These are phyloP conservation scores for Dascyllus trimaculatus DNA, from an alignment of 2,113 vertebrate genomes.

Conservation along the genomic window DNA sequence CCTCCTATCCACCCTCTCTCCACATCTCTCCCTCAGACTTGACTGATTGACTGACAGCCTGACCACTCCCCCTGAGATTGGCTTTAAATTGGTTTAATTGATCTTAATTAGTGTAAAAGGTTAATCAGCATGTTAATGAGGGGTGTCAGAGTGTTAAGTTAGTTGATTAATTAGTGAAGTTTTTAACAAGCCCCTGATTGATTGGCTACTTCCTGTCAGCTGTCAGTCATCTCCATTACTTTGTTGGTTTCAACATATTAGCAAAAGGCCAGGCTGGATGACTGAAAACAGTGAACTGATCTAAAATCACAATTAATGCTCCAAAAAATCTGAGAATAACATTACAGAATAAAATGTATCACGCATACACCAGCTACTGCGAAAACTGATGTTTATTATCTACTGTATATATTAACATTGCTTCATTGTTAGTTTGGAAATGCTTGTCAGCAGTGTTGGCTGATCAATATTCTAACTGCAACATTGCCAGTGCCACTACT, in stretches of 20 bases:
- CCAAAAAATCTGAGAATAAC: neutral
- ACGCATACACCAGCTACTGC: neutral
- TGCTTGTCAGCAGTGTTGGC: conserved; percentile 2
- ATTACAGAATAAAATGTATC: neutral
- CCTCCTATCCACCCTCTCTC: neutral
- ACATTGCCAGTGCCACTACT: neutral
- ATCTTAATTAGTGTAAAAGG: conserved; percentile 75
- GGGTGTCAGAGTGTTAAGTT: conserved; percentile 61
- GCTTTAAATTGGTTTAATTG: conserved; percentile 71
- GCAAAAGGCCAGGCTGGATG: neutral
- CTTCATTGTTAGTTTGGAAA: conserved; percentile 5
- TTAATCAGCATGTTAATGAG: conserved; percentile 77
- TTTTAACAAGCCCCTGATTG: conserved; percentile 64
- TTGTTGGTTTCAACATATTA: conserved; percentile 1
- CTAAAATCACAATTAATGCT: neutral
- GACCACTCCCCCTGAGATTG: conserved; percentile 59
- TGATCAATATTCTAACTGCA: conserved; percentile 17
- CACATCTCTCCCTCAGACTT: conserved; percentile 28
- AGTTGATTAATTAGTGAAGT: conserved; percentile 69
- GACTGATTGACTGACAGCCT: conserved; percentile 68
- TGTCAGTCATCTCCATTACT: conserved; percentile 68
- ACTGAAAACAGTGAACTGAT: conserved; percentile 2
- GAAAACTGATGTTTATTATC: neutral
- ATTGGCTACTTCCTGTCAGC: conserved; percentile 68
- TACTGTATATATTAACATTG: neutral